Conservation (phyloP, 1,140 invertebrate genomes). For the Latrodectus geometricus region DNA sequence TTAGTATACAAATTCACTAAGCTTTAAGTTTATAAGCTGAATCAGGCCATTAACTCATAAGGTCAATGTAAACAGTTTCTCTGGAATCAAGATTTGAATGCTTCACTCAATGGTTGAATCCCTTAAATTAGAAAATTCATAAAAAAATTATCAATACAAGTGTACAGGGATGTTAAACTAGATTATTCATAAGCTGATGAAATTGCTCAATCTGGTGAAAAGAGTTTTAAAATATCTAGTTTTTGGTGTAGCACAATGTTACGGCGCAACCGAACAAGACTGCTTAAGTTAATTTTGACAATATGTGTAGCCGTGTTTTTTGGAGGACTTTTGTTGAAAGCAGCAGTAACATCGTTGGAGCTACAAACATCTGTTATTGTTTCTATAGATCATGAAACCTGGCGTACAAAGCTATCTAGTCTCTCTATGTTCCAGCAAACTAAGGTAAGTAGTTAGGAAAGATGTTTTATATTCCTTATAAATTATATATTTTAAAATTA, state of each 20-base stretch:
- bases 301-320: conserved; percentile 35
- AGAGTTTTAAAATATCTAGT: not conserved
- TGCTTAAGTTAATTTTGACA: conserved; percentile 29
- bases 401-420: conserved; percentile 2
- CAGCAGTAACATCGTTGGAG: conserved; percentile 32
- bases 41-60: too few species aligned
- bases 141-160: too few species aligned
- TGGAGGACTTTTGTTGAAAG: conserved; percentile 37
- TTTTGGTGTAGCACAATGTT: conserved; percentile 11
- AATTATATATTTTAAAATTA: not conserved
- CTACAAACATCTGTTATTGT: conserved; percentile 33
- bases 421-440: not conserved
- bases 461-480: not conserved
- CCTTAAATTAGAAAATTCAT: too few species aligned
- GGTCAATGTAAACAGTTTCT: too few species aligned
- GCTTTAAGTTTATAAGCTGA: too few species aligned
- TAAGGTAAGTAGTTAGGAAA: conserved; percentile 1
- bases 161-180: not conserved
- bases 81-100: too few species aligned
- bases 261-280: conserved; percentile 38
- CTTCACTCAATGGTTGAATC: too few species aligned
- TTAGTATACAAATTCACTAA: too few species aligned
- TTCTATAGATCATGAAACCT: conserved; percentile 15
- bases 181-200: conserved; percentile 26
- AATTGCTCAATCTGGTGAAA: conserved; percentile 15